These are phyloP conservation scores for Leucophenga montana DNA, from an alignment of 2,888 invertebrate species.

Conservation along the genomic window DNA sequence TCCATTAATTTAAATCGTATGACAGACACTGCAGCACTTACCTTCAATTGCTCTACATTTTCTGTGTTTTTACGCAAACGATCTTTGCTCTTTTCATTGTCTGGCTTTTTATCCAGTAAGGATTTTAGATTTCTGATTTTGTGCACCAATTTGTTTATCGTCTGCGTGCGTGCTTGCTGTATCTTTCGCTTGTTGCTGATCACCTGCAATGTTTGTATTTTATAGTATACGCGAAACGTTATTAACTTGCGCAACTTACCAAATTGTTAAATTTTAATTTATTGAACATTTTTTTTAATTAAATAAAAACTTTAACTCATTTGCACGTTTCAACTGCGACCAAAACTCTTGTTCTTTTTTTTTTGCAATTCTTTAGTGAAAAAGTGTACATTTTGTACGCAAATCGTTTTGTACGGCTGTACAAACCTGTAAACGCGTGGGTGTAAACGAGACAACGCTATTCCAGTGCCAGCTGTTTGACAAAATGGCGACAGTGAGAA, in stretches of 20 bases:
- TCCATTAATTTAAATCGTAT: no score
- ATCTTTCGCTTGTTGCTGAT: conserved; percentile 67
- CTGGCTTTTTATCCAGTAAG: conserved; percentile 58
- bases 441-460: no score
- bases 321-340: no score
- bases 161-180: conserved; percentile 61
- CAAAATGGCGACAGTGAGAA: no score
- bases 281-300: conserved; percentile 58
- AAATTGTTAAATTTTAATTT: conserved; percentile 70
- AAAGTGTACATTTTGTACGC: no score
- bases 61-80: conserved; percentile 57
- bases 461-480: no score
- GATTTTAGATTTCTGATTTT: conserved; percentile 67
- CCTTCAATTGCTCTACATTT: conserved; percentile 60
- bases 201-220: conserved; percentile 51
- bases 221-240: neutral
- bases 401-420: no score
- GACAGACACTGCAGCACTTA: no score
- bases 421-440: no score
- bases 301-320: no score
- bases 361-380: no score
- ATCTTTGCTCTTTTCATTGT: conserved; percentile 55
- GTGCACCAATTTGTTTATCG: conserved; percentile 67
- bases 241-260: conserved; percentile 46
- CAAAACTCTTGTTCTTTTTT: no score